phyloP scores from a whole-genome alignment of 2,113 vertebrate species.

The Anser cygnoides region DNA sequence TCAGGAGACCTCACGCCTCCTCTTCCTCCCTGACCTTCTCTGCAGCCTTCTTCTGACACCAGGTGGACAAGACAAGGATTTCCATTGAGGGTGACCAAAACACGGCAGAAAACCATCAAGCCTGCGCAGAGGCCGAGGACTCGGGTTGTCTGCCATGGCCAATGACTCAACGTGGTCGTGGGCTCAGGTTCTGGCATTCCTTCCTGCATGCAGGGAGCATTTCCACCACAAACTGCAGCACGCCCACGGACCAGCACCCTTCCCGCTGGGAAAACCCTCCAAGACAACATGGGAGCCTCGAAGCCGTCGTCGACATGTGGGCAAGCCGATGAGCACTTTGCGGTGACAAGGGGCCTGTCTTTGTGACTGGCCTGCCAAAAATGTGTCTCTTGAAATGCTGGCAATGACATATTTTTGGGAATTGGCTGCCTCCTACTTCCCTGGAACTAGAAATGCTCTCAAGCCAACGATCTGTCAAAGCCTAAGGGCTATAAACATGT shows the following conservation, averaged over 20 bases:
- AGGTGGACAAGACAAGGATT: background rate
- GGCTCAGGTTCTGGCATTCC: background rate
- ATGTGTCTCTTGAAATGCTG: background rate
- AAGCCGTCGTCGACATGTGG: background rate
- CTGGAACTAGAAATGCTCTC: background rate
- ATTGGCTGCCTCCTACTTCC: background rate
- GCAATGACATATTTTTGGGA: background rate
- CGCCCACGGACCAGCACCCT: background rate
- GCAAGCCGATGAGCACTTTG: background rate
- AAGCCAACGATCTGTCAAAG: constrained; percentile 25
- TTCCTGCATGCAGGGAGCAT: background rate
- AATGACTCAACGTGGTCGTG: background rate
- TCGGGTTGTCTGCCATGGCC: fast-evolving
- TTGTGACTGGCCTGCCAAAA: background rate
- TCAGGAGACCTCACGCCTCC: background rate
- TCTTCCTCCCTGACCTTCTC: background rate
- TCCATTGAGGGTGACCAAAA: background rate
- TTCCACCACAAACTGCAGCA: background rate
- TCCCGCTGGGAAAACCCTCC: background rate
- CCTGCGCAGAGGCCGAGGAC: background rate
- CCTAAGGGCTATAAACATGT: constrained; percentile 19
- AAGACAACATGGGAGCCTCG: background rate
- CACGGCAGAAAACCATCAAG: background rate
- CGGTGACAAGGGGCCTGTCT: background rate
- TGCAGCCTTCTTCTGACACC: background rate